phyloP scores from a whole-genome alignment of 35 echinoderm and acorn worm species.

The Amphiura filiformis region DNA sequence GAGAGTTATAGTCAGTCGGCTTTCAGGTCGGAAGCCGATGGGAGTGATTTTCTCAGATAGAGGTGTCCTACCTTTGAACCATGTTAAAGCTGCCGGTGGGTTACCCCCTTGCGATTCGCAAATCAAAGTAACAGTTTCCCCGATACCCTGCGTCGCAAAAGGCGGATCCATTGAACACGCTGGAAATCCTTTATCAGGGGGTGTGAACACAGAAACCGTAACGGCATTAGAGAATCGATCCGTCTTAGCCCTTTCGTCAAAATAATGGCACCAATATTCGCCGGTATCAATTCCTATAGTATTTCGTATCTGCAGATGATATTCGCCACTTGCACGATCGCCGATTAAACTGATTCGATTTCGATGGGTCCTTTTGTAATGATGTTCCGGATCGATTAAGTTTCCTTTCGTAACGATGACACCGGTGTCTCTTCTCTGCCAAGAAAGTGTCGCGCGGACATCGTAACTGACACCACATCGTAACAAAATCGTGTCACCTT shows the following conservation, averaged over 20 bases:
- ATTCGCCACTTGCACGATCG: background rate
- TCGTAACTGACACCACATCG: background rate
- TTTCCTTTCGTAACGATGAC: background rate
- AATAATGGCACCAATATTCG: background rate
- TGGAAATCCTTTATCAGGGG: conserved; percentile 18
- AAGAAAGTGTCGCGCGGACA: background rate
- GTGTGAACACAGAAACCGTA: background rate
- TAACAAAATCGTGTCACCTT: background rate
- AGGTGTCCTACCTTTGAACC: background rate
- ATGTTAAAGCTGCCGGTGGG: background rate
- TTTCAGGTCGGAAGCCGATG: background rate
- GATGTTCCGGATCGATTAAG: background rate
- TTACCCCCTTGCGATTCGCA: background rate
- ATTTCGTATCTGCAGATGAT: conserved; percentile 11
- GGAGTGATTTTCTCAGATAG: background rate
- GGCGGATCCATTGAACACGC: background rate
- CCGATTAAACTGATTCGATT: background rate
- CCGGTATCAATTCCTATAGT: background rate
- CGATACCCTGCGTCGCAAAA: background rate
- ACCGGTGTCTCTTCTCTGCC: background rate
- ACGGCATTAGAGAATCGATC: background rate
- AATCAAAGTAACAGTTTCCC: background rate
- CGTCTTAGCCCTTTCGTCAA: background rate
- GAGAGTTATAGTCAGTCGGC: background rate
- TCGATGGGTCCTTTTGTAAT: background rate